Percentiles rank a stretch among this genome's conserved stretches.
Conservation (phyloP, 92 coral and sea anemone species). For the Blastomussa wellsi region DNA sequence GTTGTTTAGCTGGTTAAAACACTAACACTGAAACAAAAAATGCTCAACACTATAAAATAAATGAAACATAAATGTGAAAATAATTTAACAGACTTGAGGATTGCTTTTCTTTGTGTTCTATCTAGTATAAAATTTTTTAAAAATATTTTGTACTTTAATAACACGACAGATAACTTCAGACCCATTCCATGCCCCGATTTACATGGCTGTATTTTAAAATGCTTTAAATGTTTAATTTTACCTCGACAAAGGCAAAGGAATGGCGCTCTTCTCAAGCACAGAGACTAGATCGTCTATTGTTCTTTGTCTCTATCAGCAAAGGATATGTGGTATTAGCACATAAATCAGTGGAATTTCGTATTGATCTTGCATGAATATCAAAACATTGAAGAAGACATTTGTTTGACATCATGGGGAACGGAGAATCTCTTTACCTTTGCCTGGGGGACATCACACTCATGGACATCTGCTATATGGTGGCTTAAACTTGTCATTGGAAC, state of each 20-base stretch:
- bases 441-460: constrained; percentile 33
- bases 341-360: background rate
- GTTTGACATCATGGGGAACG: constrained; percentile 12
- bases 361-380: constrained; percentile 11
- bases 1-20: constrained; percentile 4
- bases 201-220: background rate
- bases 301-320: constrained; percentile 37
- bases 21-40: background rate
- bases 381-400: background rate
- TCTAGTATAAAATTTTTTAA: background rate
- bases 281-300: constrained; percentile 12
- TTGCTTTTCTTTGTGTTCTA: constrained; percentile 8
- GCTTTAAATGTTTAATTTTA: constrained; percentile 8
- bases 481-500: constrained; percentile 32
- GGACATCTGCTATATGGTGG: constrained; percentile 19
- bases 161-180: constrained; percentile 4
- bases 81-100: constrained; percentile 3
- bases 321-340: constrained; percentile 7
- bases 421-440: constrained; percentile 29
- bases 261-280: constrained; percentile 12
- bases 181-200: constrained; percentile 18
- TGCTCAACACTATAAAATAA: constrained; percentile 19
- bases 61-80: constrained; percentile 6
- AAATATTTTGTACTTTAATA: constrained; percentile 19
- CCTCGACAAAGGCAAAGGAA: constrained; percentile 9